Evolutionary conservation across 2,797 vertebrate species (phyloP).

Genomic region (Linurgus olivaceus): DNA sequence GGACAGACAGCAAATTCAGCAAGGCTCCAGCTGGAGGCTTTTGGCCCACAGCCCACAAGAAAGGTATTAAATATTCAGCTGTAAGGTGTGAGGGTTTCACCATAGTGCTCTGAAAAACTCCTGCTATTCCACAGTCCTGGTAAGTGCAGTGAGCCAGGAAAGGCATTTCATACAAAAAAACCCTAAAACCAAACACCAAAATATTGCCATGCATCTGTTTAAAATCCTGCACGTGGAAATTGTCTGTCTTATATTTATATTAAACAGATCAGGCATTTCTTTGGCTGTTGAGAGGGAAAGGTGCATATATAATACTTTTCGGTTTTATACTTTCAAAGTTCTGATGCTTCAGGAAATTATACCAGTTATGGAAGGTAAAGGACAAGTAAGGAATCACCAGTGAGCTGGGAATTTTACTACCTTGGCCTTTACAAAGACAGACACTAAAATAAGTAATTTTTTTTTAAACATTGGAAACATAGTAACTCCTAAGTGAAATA

Average conservation of each 20-base stretch:
- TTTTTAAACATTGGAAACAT: background rate
- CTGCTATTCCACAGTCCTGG: background rate
- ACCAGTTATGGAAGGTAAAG: background rate
- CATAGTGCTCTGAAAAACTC: fast-evolving
- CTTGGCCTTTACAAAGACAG: background rate
- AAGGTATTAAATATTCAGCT: background rate
- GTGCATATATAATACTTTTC: background rate
- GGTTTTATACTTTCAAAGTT: background rate
- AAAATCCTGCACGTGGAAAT: background rate
- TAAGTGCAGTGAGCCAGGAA: background rate
- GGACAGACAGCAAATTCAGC: background rate
- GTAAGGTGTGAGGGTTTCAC: background rate
- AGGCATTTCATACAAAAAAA: background rate
- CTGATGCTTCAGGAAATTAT: background rate
- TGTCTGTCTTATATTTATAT: background rate
- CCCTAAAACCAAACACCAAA: background rate
- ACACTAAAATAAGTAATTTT: background rate
- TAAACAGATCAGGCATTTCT: background rate
- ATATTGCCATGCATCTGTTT: background rate
- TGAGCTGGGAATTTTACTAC: background rate
- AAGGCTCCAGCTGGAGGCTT: background rate
- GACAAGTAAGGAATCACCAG: background rate
- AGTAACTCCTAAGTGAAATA: background rate
- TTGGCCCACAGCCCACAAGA: background rate
- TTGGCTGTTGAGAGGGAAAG: background rate